A percentile compares a stretch with the other conserved stretches of the same genome.
These are phyloP conservation scores for Eupithecia dodoneata DNA, from an alignment of 2,888 invertebrate genomes.

Conservation along the genomic window DNA sequence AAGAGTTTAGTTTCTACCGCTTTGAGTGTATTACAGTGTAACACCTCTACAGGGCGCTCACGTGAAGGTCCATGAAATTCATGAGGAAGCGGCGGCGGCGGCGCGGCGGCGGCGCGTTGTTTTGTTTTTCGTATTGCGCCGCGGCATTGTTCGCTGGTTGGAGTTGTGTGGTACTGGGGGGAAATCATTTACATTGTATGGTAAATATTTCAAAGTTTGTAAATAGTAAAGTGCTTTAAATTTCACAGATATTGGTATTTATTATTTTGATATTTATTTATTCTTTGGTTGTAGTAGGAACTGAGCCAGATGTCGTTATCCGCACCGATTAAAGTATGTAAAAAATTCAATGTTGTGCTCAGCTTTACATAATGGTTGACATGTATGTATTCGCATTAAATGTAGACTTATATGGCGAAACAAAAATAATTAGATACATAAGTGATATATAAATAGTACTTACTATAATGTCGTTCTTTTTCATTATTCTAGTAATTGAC, in stretches of 20 bases:
- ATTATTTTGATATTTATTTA: background rate
- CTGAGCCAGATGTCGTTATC: too few relatives aligned
- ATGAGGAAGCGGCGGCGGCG: slow-evolving; percentile 44
- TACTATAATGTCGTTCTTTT: too few relatives aligned
- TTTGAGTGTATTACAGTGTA: background rate
- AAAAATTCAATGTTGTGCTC: too few relatives aligned
- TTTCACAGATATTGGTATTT: background rate
- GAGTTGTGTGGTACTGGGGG: background rate
- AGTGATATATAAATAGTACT: too few relatives aligned
- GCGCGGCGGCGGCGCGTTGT: too few relatives aligned
- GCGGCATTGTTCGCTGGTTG: background rate
- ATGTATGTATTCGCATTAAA: too few relatives aligned
- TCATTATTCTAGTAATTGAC: too few relatives aligned
- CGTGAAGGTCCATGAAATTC: slow-evolving; percentile 43
- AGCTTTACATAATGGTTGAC: too few relatives aligned
- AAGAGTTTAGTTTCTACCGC: background rate
- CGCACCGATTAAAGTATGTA: too few relatives aligned
- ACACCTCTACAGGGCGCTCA: slow-evolving; percentile 28
- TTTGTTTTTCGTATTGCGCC: slow-evolving; percentile 8
- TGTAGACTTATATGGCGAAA: too few relatives aligned
- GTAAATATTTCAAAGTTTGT: background rate
- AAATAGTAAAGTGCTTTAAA: background rate
- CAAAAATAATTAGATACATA: too few relatives aligned
- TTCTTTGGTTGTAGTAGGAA: background rate
- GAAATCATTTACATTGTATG: slow-evolving; percentile 4